Percentiles rank a stretch among this genome's conserved stretches.
Conservation (phyloP, 1,140 invertebrate genomes). For the Nomia melanderi region DNA sequence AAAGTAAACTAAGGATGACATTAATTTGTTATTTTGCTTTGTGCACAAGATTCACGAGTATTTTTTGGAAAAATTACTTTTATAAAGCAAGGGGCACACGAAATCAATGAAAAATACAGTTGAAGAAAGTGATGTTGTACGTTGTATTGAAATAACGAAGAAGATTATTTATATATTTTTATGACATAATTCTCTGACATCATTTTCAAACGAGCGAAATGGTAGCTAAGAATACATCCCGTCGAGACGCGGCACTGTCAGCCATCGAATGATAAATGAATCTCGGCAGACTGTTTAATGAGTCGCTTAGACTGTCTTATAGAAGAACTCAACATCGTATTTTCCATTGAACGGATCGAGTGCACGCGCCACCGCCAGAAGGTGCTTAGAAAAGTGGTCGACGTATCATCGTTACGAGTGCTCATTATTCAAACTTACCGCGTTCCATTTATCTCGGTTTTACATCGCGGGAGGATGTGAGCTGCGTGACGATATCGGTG, state of each 20-base stretch:
- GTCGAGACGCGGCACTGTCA: slow-evolving; percentile 19
- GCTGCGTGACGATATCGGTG: slow-evolving; percentile 72
- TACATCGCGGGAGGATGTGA: slow-evolving; percentile 74
- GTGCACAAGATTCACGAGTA: no score
- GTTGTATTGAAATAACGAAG: no score
- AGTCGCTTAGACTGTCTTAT: slow-evolving; percentile 60
- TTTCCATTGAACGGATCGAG: slow-evolving; percentile 39
- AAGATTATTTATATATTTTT: not conserved
- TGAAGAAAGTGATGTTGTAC: no score
- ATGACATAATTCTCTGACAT: slow-evolving; percentile 20
- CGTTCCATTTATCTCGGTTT: slow-evolving; percentile 76
- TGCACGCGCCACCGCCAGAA: slow-evolving; percentile 24
- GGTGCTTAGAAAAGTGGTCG: slow-evolving; percentile 58
- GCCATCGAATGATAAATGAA: slow-evolving; percentile 62
- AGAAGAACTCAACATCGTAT: slow-evolving; percentile 45
- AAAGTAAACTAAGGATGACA: no score
- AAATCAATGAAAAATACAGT: no score
- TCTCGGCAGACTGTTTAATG: slow-evolving; percentile 61
- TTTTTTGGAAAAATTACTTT: no score
- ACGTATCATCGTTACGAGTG: slow-evolving; percentile 69
- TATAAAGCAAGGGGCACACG: no score
- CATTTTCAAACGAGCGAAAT: slow-evolving; percentile 22
- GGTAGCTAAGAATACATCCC: slow-evolving; percentile 43
- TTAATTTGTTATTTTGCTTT: no score
- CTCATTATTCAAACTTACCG: slow-evolving; percentile 78